Base-by-base conservation (phyloP, 1,140 invertebrate species). In the Drosophila malerkotliana region DNA sequence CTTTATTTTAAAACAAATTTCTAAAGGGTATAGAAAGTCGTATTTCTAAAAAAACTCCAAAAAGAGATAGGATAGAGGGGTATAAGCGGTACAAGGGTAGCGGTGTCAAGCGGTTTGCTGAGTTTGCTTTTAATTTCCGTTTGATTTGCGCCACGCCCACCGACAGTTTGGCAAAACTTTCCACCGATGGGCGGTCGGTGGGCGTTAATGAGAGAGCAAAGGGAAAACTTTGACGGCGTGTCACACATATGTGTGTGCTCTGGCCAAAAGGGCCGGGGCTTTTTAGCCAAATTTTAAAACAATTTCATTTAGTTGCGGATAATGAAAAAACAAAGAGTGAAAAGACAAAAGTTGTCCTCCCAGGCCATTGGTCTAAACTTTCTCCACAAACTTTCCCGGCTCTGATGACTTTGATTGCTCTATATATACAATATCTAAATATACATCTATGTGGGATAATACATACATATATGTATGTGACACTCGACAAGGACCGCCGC, bases 101-200 rank as follows among this genome's bases (percentile, higher is more conserved):
- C 34, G 26, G 66, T 71, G 67, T 69, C 67, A 69, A 71, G 53
- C 24, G 69, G 28, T 45, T 41, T 45, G 32, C 24, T 34, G 26
- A 64, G 56, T 68, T 47, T 61, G 39, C 44, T 81, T 81, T 81
- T 81, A 81, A 81, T 81, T 81, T 81, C 78, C 78, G 78, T 80
- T 80, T 80, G 78, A 80, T 80, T 81, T 80, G 66, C 52, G 77
- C 54, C 69, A 57, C 51, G 55, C 72, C 64, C 63, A 71, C 54
- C 30, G 26, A 39, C 24, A 45, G 54, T 34, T 10, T 26, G 37
- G n/a, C 44, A 41, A 41, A 24, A 34, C 49, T 68, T 71, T 63
- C 9, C 39, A 18, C 34, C 34, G 10, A 12, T 7, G 9, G 44
- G 44, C 14, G 8, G 12, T 21, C 14, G 41, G 4, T 9, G 34